phyloP scores from a whole-genome alignment of 2,113 vertebrate species.

The Chaetorhynchus papuensis region DNA sequence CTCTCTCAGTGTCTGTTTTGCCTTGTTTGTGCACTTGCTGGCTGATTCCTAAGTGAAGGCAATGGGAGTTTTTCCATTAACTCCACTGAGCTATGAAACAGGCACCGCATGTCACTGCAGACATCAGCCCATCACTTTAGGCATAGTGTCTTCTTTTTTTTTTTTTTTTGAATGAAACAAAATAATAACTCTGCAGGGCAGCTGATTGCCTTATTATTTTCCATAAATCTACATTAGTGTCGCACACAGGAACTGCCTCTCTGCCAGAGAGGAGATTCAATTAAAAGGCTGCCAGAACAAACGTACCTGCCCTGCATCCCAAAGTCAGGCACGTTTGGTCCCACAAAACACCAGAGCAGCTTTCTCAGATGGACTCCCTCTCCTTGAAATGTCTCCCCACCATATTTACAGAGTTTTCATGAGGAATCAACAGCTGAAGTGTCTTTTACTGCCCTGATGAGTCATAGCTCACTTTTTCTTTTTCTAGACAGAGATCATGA shows the following conservation, averaged over 20 bases:
- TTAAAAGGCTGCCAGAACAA: constrained; percentile 35
- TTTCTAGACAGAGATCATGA: not conserved
- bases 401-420: not conserved
- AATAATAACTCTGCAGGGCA: constrained; percentile 29
- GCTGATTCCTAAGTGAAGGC: not conserved
- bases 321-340: not conserved
- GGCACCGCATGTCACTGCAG: not conserved
- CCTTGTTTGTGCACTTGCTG: not conserved
- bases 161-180: not conserved
- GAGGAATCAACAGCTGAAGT: not conserved
- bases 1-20: not conserved
- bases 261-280: not conserved
- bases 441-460: not conserved
- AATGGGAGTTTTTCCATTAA: not conserved
- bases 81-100: not conserved
- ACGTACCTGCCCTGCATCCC: not conserved
- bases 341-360: not conserved
- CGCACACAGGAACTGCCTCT: not conserved
- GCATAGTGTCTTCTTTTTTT: not conserved
- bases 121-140: not conserved
- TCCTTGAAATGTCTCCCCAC: not conserved
- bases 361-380: not conserved
- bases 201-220: constrained; percentile 45
- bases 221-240: constrained; percentile 47
- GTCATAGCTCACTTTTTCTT: not conserved